Percentiles rank a stretch among this genome's conserved stretches.
Conservation (phyloP, 2,888 invertebrate species). For the Callyntrura guangdongensis region DNA sequence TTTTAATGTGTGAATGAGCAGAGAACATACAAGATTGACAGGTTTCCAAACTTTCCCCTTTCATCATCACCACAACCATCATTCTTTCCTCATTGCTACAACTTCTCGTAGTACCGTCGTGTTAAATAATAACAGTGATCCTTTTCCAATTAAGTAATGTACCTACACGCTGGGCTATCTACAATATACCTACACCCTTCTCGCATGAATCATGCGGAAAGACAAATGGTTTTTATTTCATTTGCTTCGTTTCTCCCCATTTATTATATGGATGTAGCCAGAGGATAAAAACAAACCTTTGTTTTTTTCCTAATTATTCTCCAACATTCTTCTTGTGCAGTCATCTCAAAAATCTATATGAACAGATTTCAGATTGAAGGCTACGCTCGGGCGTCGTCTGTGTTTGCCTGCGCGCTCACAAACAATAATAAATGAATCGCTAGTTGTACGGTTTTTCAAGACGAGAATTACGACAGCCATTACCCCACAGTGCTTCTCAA, state of each 20-base stretch:
- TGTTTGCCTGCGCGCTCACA: neutral
- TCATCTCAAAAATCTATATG: neutral
- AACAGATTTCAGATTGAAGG: neutral
- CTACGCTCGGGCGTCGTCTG: neutral
- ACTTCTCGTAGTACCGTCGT: neutral
- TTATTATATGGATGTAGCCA: neutral
- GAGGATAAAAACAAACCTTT: neutral
- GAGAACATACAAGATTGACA: slow-evolving; percentile 67
- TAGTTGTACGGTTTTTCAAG: neutral
- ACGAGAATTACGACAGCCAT: neutral
- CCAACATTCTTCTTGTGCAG: neutral
- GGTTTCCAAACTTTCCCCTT: slow-evolving; percentile 72
- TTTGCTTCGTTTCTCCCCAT: slow-evolving; percentile 15
- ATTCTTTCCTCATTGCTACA: neutral
- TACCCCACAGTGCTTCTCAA: neutral
- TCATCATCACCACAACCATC: slow-evolving; percentile 45
- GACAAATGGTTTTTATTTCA: slow-evolving; percentile 15
- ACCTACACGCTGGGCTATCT: neutral
- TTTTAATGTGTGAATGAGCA: slow-evolving; percentile 58
- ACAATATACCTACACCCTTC: neutral
- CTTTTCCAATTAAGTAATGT: no score
- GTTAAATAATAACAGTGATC: slow-evolving; percentile 22
- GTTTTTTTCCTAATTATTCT: slow-evolving; percentile 12
- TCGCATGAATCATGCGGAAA: neutral
- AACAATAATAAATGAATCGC: neutral